Base-by-base conservation (phyloP, 2,113 vertebrate species). In the Mixornis gularis region DNA sequence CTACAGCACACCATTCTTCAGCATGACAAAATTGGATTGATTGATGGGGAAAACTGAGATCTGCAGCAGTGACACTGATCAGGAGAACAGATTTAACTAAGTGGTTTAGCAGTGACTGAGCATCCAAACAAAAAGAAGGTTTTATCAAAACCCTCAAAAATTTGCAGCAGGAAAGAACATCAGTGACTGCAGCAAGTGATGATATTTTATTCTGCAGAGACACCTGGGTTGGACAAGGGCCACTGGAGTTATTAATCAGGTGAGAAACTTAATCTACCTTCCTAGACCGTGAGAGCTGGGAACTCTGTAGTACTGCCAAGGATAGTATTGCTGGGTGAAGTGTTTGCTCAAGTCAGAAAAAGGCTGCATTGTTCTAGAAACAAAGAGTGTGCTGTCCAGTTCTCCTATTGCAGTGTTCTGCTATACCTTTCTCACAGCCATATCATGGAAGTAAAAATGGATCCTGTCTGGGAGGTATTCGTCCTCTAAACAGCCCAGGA, bases 261-360 rank as follows among this genome's bases (percentile, higher is more conserved):
- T 72, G 65, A 92, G 94, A 93, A 96, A 95, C 65, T 68, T 87
- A 71, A 94, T 90, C 92, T 79, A 12, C 30, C 36, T 84, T 60
- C 48, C 90, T 86, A 79, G 43, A 16, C 78, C 30, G 22, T 16
- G 30, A 49, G 81, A 87, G 30, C 70, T 85, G 65, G 70, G 80
- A 92, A 81, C 48, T 32, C 49, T 71, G 36, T 74, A 74, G 52
- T 79, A 38, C 52, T 92, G 80, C 91, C 87, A 91, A 87, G 62
- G 56, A 68, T 87, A 93, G 80, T 89, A 71, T 81, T 79, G 56
- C 91, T 84, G 65, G 48, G 65, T 76, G 26, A 92, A 92, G 22
- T 84, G 89, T 91, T 96, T 96, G 72, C 56, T 92, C 87, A 79
- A 81, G 52, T 76, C 60, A 91, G 73, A 92, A 91, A 90, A 94